A percentile compares a stretch with the other conserved stretches of the same genome.
phyloP scores from a whole-genome alignment of 2,113 vertebrate species.

The Apteryx mantelli region DNA sequence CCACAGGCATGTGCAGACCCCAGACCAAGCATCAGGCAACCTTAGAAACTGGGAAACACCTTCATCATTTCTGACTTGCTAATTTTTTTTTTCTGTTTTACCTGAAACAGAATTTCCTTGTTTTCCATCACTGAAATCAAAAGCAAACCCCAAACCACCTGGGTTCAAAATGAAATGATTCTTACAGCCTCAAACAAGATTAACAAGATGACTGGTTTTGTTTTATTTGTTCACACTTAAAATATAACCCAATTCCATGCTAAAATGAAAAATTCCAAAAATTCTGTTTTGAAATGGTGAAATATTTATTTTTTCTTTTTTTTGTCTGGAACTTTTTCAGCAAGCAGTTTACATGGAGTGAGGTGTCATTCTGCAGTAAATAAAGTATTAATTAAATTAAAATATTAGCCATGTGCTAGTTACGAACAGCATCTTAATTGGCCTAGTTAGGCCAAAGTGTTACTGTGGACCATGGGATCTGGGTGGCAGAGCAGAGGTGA shows the following conservation, averaged over 20 bases:
- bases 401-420: neutral
- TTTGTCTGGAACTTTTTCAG: neutral
- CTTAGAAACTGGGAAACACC: neutral
- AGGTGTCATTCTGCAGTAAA: neutral
- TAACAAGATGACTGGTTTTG: neutral
- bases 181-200: neutral
- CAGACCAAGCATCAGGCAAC: fast-evolving
- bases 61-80: neutral
- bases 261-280: neutral
- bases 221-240: neutral
- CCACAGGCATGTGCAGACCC: neutral
- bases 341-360: fast-evolving
- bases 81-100: neutral
- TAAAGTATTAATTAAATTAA: neutral
- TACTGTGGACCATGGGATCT: neutral
- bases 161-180: neutral
- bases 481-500: neutral
- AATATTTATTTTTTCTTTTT: neutral
- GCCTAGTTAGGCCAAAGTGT: neutral
- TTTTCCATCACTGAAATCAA: neutral
- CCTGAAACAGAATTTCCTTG: neutral
- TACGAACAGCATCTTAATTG: neutral
- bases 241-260: neutral
- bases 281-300: neutral
- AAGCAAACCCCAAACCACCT: neutral